Evolutionary conservation across 2,797 vertebrate genomes (phyloP).

Genomic region (Chaunax sp.): DNA sequence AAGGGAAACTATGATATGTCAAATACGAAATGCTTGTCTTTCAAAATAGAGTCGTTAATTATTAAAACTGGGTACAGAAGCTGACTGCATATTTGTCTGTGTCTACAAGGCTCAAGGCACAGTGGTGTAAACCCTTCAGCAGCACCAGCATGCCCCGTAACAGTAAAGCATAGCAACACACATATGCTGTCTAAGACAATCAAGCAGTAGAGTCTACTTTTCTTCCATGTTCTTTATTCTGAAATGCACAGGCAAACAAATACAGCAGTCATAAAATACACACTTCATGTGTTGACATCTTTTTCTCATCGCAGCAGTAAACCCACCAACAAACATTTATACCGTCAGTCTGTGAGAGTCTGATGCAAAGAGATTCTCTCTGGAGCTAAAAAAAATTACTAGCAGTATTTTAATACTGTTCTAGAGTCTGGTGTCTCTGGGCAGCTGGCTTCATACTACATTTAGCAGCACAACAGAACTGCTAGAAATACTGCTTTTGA

Average conservation of each 20-base stretch:
- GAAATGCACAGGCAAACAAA: slow-evolving; percentile 29
- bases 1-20: background rate
- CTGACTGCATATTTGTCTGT: background rate
- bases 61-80: background rate
- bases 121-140: slow-evolving; percentile 53
- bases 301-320: slow-evolving; percentile 44
- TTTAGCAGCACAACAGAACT: slow-evolving; percentile 34
- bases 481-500: slow-evolving; percentile 41
- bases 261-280: slow-evolving; percentile 22
- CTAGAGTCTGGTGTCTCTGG: slow-evolving; percentile 28
- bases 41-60: background rate
- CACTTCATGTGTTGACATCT: slow-evolving; percentile 45
- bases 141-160: slow-evolving; percentile 22
- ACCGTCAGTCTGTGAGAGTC: slow-evolving; percentile 28
- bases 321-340: slow-evolving; percentile 67
- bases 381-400: background rate
- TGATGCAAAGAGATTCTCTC: slow-evolving; percentile 12
- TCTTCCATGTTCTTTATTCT: slow-evolving; percentile 15
- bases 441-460: slow-evolving; percentile 26
- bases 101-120: slow-evolving; percentile 14
- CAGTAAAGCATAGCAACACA: slow-evolving; percentile 19
- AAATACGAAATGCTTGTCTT: background rate
- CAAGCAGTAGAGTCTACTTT: slow-evolving; percentile 11
- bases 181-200: slow-evolving; percentile 8
- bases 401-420: slow-evolving; percentile 14